Percentiles rank a stretch among this genome's conserved stretches.
phyloP scores from a whole-genome alignment of 2,797 vertebrate genomes.

The Ptychobarbus kaznakovi region DNA sequence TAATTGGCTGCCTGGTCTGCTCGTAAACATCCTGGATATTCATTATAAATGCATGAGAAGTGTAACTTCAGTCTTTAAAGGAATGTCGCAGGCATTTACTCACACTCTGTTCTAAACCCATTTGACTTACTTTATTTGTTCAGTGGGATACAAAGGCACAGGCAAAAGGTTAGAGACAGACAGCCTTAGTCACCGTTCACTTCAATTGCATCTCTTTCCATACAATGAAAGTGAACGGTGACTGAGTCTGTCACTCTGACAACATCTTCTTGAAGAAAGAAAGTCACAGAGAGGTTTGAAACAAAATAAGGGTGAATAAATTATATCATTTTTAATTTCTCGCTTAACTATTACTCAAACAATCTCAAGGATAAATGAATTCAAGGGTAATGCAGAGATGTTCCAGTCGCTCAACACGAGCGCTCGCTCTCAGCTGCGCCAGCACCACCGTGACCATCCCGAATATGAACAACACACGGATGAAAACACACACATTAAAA shows the following conservation, averaged over 20 bases:
- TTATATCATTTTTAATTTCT: background rate
- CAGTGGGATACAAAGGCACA: background rate
- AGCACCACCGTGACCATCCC: constrained; percentile 16
- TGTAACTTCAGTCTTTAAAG: constrained; percentile 17
- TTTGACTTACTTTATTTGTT: background rate
- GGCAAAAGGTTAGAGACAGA: background rate
- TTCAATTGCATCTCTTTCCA: background rate
- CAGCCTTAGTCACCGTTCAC: constrained; percentile 14
- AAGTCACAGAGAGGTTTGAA: background rate
- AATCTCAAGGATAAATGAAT: constrained; percentile 1
- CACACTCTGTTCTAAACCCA: background rate
- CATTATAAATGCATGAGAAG: constrained; percentile 12
- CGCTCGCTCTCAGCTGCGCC: constrained; percentile 10
- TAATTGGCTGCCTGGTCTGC: background rate
- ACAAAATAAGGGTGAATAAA: background rate
- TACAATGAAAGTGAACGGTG: background rate
- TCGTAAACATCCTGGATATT: constrained; percentile 12
- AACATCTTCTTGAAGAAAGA: background rate
- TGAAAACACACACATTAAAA: constrained; percentile 13
- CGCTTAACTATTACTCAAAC: background rate
- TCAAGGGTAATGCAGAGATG: constrained; percentile 11
- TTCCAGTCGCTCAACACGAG: background rate
- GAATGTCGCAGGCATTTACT: background rate
- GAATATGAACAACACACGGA: constrained; percentile 6
- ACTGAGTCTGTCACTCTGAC: background rate